These are phyloP conservation scores for Ypsolopha sequella DNA, from an alignment of 2,888 invertebrate genomes.

Conservation along the genomic window DNA sequence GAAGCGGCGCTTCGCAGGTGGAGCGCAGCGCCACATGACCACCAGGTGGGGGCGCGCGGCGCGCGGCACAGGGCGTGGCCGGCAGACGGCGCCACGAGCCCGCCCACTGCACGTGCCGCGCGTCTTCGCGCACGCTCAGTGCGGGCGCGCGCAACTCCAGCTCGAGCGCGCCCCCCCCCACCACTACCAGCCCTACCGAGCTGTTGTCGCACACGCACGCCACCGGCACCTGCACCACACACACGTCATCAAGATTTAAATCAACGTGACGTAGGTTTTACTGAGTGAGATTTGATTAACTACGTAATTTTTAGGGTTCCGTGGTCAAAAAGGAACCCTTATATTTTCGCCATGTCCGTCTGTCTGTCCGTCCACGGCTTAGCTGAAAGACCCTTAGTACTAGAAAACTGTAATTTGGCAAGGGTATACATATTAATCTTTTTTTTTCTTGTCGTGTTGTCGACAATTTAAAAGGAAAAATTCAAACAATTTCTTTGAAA, in stretches of 20 bases:
- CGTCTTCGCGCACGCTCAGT: conserved; percentile 84
- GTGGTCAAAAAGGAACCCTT: neutral
- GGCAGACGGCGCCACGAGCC: conserved; percentile 19
- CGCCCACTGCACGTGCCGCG: conserved; percentile 81
- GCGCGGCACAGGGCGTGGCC: conserved; percentile 22
- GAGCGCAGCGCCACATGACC: conserved; percentile 33
- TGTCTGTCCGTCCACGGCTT: no score
- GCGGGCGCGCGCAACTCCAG: conserved; percentile 80
- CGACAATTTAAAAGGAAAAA: no score
- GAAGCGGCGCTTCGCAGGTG: conserved; percentile 77
- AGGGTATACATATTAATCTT: no score
- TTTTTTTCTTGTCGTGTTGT: no score
- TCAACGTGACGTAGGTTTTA: neutral
- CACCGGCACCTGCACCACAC: conserved; percentile 63
- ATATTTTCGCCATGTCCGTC: no score
- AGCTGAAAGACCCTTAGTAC: no score
- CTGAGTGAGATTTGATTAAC: no score
- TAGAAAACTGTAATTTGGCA: no score
- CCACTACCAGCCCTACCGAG: conserved; percentile 30
- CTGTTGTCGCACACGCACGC: conserved; percentile 87
- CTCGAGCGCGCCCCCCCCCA: conserved; percentile 72
- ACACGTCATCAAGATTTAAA: no score
- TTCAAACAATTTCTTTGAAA: no score
- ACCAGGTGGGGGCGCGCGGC: conserved; percentile 37
- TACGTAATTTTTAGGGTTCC: neutral